phyloP scores from a whole-genome alignment of 1,140 invertebrate genomes.

The Phortica variegata region DNA sequence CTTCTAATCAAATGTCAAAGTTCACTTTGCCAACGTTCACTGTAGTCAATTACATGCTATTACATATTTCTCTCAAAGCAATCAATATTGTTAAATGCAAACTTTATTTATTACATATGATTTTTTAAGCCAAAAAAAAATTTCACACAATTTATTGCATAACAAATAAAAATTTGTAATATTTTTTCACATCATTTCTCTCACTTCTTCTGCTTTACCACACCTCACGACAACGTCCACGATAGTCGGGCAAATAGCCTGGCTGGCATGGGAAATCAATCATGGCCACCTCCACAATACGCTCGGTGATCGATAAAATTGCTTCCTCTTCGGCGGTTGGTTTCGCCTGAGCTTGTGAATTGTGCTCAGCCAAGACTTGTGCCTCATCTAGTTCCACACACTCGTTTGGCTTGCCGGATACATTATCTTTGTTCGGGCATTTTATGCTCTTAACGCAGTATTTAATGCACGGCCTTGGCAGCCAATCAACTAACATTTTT shows the following conservation, averaged over 20 bases:
- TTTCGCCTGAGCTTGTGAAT: no score
- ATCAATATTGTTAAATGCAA: no score
- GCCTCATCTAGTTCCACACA: constrained; percentile 39
- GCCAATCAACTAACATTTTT: constrained; percentile 25
- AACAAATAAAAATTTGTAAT: not conserved
- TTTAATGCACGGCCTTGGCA: constrained; percentile 39
- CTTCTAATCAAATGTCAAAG: no score
- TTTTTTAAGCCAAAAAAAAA: no score
- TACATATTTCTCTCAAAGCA: no score
- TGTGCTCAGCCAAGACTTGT: constrained; percentile 18
- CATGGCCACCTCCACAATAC: constrained; percentile 43
- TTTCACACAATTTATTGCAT: constrained; percentile 4
- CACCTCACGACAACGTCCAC: constrained; percentile 47
- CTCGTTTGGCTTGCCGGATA: constrained; percentile 23
- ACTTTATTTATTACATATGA: no score
- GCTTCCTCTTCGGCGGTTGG: not conserved
- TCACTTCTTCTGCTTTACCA: constrained; percentile 22
- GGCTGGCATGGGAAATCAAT: constrained; percentile 53
- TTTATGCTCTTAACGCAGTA: constrained; percentile 40
- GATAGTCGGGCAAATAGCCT: constrained; percentile 44
- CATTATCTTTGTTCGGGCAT: constrained; percentile 30
- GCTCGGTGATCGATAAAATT: constrained; percentile 17
- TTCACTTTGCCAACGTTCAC: no score
- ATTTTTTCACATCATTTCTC: not conserved
- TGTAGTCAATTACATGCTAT: no score